Evolutionary conservation across 2,797 vertebrate genomes (phyloP), one percentile per base, ranked within the genome.

Genomic region (Manis pentadactyla): DNA sequence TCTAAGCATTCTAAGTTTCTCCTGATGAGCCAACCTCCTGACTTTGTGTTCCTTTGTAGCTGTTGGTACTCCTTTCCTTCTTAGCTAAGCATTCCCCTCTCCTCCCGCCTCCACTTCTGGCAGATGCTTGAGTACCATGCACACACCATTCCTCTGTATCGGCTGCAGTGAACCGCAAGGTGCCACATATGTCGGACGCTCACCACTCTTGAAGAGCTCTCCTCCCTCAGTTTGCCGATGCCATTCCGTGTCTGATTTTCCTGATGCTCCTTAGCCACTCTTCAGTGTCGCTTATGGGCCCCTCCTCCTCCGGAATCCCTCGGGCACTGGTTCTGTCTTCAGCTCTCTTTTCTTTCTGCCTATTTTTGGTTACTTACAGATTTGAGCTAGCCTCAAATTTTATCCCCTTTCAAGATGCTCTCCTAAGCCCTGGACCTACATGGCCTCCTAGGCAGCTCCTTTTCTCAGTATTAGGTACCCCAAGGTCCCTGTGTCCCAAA

Each of bases 111-210:
- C 31, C 88, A 49, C 27, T 25, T 87, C 57, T 53, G 9, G 17
- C 34, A 21, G 61, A 39, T 53, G 29, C 21, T 17, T n/a, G 14
- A 75, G 55, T 18, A 39, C 59, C 17, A 17, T 17, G 37, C 49
- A 11, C 46, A 46, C 31, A 5, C 68, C 14, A 4, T 75, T 49
- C 29, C 37, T 34, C 79, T 77, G 27, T 29, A 12, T n/a, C 13
- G 23, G 79, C 51, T 23, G 37, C 9, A 0, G 1, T 3, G 17
- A 31, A 8, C 19, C 11, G 21, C 2, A 2, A 39, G 29, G 46
- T 69, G 63, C 61, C 37, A 29, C 42, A 18, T 51, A 39, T 81
- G 27, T 39, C 31, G 59, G 37, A 25, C 4, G 0, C 42, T 15
- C 18, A 59, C 12, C 42, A 1, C 13, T 53, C 59, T 7, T 21